Percentiles rank a stretch among this genome's conserved stretches.
Evolutionary conservation across 2,113 vertebrate genomes (phyloP).

Genomic region (Cettia cetti): DNA sequence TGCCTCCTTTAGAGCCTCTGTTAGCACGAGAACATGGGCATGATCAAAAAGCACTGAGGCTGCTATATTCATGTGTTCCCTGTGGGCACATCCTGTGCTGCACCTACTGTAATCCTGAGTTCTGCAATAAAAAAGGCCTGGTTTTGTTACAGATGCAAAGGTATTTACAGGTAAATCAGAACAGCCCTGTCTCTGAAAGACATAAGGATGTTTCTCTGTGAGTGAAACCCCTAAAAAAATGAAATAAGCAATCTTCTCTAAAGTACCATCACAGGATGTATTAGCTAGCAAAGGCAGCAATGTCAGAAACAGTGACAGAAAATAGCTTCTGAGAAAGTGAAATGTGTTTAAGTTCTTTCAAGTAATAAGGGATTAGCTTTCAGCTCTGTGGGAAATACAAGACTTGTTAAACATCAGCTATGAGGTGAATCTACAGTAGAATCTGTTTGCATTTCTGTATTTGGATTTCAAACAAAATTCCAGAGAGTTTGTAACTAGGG

Average conservation of each 20-base stretch:
- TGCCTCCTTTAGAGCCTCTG: background rate
- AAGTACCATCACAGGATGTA: background rate
- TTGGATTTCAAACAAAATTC: background rate
- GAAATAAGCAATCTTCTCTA: background rate
- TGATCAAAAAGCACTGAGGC: background rate
- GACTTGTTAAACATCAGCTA: background rate
- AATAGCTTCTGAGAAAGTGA: background rate
- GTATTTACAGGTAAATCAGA: background rate
- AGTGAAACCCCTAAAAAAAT: background rate
- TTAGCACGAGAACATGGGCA: background rate
- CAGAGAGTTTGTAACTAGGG: background rate
- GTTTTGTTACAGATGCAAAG: background rate
- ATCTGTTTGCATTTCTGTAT: background rate
- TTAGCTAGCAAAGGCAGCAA: background rate
- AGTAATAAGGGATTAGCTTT: background rate
- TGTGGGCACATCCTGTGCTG: background rate
- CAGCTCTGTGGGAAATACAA: background rate
- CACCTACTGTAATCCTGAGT: background rate
- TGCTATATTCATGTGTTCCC: background rate
- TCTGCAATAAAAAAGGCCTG: background rate
- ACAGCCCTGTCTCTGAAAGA: background rate
- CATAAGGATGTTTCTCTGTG: background rate
- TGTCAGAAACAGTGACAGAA: background rate
- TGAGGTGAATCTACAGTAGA: background rate
- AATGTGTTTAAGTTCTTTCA: background rate